These are phyloP conservation scores for Pogonus chalceus DNA, from an alignment of 1,140 invertebrate species.

Conservation along the genomic window DNA sequence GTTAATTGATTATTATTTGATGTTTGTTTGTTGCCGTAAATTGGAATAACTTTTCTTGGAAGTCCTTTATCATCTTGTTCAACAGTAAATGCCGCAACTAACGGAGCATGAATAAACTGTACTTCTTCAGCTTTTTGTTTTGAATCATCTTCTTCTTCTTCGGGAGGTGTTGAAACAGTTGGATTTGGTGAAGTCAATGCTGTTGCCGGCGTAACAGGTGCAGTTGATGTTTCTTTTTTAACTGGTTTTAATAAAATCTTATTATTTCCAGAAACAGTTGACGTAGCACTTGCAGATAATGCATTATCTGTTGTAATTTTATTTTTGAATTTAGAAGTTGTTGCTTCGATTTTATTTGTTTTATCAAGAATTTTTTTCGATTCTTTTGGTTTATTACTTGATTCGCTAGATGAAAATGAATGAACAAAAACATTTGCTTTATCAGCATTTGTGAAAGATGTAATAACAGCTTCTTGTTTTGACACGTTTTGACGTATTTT, in stretches of 20 bases:
- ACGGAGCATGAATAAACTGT: constrained; percentile 65
- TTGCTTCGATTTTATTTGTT: background rate
- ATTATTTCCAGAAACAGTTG: background rate
- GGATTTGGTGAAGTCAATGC: constrained; percentile 34
- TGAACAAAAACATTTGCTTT: background rate
- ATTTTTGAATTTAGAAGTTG: too few relatives aligned
- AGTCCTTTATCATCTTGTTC: constrained; percentile 65
- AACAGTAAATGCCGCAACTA: constrained; percentile 73
- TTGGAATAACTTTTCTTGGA: constrained; percentile 64
- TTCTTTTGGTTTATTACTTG: background rate
- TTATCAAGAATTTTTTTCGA: background rate
- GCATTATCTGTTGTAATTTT: background rate
- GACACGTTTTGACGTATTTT: background rate
- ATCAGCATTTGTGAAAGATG: background rate
- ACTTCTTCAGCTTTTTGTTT: constrained; percentile 57
- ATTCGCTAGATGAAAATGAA: background rate
- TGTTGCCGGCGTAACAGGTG: constrained; percentile 31
- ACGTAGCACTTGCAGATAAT: background rate
- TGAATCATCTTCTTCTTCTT: constrained; percentile 53
- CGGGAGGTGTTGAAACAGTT: constrained; percentile 41
- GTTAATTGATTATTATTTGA: constrained; percentile 18
- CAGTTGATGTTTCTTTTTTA: background rate
- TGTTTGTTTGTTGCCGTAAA: constrained; percentile 31
- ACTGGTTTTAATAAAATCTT: background rate
- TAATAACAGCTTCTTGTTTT: background rate